A percentile compares a stretch with the other conserved stretches of the same genome.
Conservation (phyloP, 2,113 vertebrate species). For the Carettochelys insculpta region DNA sequence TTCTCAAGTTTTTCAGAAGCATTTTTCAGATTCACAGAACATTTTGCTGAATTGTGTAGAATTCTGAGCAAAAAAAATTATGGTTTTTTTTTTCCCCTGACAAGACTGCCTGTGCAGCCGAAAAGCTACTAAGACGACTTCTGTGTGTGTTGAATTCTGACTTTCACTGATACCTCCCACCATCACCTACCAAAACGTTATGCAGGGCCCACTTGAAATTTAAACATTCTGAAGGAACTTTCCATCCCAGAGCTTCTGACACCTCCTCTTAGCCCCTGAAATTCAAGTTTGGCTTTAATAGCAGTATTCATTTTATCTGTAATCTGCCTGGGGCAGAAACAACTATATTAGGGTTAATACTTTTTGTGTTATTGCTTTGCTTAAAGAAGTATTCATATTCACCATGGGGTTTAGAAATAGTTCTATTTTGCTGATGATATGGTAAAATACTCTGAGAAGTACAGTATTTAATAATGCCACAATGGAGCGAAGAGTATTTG, state of each 20-base stretch:
- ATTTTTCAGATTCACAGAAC: neutral
- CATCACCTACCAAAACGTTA: fast-evolving
- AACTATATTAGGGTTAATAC: neutral
- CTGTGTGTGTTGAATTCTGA: neutral
- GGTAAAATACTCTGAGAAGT: neutral
- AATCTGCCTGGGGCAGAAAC: neutral
- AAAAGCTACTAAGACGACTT: neutral
- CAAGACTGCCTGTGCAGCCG: neutral
- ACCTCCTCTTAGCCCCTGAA: neutral
- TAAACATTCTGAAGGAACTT: neutral
- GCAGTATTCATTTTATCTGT: neutral
- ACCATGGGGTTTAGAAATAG: neutral
- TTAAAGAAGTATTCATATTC: neutral
- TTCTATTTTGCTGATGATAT: neutral
- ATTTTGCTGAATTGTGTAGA: neutral
- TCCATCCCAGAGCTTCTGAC: neutral
- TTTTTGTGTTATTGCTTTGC: neutral
- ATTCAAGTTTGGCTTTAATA: neutral
- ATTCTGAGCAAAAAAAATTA: neutral
- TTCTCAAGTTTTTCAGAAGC: neutral
- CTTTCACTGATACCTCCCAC: neutral
- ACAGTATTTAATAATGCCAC: neutral
- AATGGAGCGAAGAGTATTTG: neutral
- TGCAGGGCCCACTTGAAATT: neutral
- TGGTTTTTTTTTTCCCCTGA: neutral